phyloP scores from a whole-genome alignment of 37 sponge, comb jelly and placozoan genomes.

The Halisarca cf. caerulea region DNA sequence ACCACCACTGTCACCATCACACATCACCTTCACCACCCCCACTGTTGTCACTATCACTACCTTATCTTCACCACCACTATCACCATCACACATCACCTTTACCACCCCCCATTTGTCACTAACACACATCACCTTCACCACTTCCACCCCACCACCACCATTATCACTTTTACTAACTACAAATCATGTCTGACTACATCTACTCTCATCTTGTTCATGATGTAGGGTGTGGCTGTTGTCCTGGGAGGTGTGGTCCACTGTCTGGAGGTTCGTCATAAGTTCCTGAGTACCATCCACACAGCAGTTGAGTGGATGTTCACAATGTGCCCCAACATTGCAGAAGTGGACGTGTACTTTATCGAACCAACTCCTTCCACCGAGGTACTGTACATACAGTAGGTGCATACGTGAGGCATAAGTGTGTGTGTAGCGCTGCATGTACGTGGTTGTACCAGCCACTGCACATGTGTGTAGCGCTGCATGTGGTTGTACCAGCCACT shows the following conservation, averaged over 20 bases:
- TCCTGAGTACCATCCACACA: slow-evolving; percentile 42
- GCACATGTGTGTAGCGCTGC: no score
- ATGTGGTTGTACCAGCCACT: no score
- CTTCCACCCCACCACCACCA: no score
- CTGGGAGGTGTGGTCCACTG: slow-evolving; percentile 53
- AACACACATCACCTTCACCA: no score
- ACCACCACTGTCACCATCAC: neutral
- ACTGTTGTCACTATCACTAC: neutral
- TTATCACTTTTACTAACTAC: no score
- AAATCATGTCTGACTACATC: neutral
- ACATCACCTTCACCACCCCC: neutral
- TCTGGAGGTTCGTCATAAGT: slow-evolving; percentile 47
- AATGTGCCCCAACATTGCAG: slow-evolving; percentile 40
- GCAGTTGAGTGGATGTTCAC: slow-evolving; percentile 65
- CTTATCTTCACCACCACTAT: no score
- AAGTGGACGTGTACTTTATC: slow-evolving; percentile 56
- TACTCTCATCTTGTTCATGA: no score
- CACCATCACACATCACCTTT: no score
- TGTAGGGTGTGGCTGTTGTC: slow-evolving; percentile 72
- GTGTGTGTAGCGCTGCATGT: neutral
- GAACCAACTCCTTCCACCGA: slow-evolving; percentile 35
- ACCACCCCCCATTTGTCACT: no score
- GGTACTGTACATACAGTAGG: no score
- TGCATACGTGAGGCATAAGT: no score
- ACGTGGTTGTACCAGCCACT: no score